These are phyloP conservation scores for Danio tinwini DNA, from an alignment of 2,797 vertebrate species.

Conservation along the genomic window DNA sequence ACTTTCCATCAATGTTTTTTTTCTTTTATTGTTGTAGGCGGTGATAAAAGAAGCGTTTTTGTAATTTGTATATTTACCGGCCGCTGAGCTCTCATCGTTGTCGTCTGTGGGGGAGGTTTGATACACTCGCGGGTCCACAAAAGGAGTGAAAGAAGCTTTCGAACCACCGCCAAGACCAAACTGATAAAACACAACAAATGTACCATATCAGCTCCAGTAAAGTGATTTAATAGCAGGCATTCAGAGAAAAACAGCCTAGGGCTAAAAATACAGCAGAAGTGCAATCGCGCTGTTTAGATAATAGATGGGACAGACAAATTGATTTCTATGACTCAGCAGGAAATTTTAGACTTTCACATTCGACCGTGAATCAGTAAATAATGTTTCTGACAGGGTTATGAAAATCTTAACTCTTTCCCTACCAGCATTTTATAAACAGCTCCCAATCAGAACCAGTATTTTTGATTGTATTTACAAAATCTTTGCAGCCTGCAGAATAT, in stretches of 20 bases:
- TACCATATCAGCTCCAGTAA: conserved; percentile 20
- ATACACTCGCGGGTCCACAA: conserved; percentile 92
- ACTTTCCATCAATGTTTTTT: not conserved
- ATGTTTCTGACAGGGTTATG: not conserved
- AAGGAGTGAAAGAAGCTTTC: conserved; percentile 93
- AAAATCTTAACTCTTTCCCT: not conserved
- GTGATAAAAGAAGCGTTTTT: conserved; percentile 1
- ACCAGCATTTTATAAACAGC: too few species aligned
- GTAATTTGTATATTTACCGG: conserved; percentile 73
- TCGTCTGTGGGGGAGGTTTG: conserved; percentile 90
- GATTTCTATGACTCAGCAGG: not conserved
- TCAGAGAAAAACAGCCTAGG: not conserved
- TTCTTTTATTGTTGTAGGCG: not conserved
- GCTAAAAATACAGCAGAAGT: conserved; percentile 21
- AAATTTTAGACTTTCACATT: not conserved
- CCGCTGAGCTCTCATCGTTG: conserved; percentile 82
- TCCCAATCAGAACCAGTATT: too few species aligned
- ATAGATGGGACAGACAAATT: not conserved
- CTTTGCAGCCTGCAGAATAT: too few species aligned
- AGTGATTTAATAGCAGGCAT: conserved; percentile 1
- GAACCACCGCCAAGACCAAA: conserved; percentile 89
- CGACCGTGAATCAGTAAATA: conserved; percentile 5
- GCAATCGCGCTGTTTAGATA: conserved; percentile 10
- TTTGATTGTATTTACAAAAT: too few species aligned
- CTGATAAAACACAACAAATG: conserved; percentile 67